Evolutionary conservation across 1,140 invertebrate genomes (phyloP), one percentile per base, ranked within the genome.

Genomic region (Saxidomus purpurata): DNA sequence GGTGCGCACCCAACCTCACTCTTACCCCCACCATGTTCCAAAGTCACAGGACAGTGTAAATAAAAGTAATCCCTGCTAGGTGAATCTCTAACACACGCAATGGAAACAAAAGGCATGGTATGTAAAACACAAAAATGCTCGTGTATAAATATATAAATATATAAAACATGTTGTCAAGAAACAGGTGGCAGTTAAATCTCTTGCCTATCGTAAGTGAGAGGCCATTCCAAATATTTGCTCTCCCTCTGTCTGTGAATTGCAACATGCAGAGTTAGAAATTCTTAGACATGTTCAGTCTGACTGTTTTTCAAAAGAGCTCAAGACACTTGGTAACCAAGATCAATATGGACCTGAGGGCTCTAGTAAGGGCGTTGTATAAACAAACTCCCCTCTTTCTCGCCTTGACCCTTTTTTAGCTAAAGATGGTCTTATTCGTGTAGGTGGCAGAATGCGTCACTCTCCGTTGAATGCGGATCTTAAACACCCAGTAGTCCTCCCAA

Each of bases 401-500:
- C 15, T 71, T 38, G 31, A 38, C 17, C 74, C 74, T 22, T 90
- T 71, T 25, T 2, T 87, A 13, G 82, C 71, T 31, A n/a, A 36
- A 25, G 38, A 90, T 82, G 82, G 82, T 15, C 13, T 90, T 4
- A 19, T 87, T 22, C 43, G 89, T 49, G 91, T 93, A 38, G 91
- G 92, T 28, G 92, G 92, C 22, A 40, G 92, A 34, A 55, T 93
- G 11, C 67, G 34, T 22, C 34, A 81, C 1, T 63, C 63, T 40
- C 0, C 19, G 0, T 1, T 89, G 15, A 0, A 17, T 22, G 15
- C 1, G 11, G 22, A 52, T 6, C 47, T 71, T 22, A 92, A 88
- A 69, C 83, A 92, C 40, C 92, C 92, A 17, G 34, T 90, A 31
- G 84, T 92, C 15, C 28, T 93, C 8, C 92, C 91, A n/a, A 71